Evolutionary conservation across 2,113 vertebrate species (phyloP).

Genomic region (Lagenorhynchus albirostris): DNA sequence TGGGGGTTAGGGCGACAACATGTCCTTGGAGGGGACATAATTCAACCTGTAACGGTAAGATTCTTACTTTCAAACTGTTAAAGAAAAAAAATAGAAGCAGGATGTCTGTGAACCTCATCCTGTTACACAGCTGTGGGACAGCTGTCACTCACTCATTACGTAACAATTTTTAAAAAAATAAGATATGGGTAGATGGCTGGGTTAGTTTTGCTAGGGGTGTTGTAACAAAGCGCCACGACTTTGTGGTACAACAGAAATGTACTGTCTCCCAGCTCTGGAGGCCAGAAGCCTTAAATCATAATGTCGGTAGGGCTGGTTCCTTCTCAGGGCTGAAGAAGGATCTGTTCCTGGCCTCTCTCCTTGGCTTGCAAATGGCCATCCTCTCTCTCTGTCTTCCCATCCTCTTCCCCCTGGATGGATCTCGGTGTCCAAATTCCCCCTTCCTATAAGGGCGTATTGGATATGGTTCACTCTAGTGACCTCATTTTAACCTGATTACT

Average conservation of each 20-base stretch:
- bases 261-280: neutral
- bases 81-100: neutral
- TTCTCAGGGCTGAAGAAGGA: neutral
- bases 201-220: neutral
- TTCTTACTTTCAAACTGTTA: neutral
- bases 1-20: neutral
- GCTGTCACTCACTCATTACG: neutral
- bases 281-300: neutral
- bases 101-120: neutral
- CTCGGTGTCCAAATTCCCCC: neutral
- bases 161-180: neutral
- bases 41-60: neutral
- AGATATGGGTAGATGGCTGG: neutral
- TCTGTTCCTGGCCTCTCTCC: neutral
- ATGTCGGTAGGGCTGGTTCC: neutral
- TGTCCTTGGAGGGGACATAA: neutral
- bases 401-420: neutral
- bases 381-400: neutral
- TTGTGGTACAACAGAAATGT: neutral
- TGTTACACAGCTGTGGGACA: neutral
- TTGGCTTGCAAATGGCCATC: neutral
- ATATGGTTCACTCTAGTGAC: neutral
- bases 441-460: neutral
- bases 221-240: neutral
- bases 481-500: neutral